These are phyloP conservation scores for Oscheius onirici DNA, from an alignment of 2,888 invertebrate genomes.

Conservation along the genomic window DNA sequence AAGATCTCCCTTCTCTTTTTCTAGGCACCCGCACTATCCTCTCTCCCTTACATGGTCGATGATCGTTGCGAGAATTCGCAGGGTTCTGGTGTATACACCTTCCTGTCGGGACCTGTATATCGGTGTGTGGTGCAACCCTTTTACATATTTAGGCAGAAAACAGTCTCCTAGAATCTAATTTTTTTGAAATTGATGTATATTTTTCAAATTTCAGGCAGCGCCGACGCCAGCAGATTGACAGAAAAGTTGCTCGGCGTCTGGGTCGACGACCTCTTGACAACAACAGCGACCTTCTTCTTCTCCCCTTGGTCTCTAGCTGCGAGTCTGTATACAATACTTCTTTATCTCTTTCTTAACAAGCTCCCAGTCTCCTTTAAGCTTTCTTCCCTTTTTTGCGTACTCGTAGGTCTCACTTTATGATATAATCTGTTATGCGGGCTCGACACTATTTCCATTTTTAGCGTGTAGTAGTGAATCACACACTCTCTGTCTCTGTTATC, in stretches of 20 bases:
- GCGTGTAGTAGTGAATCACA: conserved; percentile 11
- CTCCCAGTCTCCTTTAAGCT: neutral
- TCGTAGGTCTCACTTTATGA: conserved; percentile 12
- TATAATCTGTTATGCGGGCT: conserved; percentile 4
- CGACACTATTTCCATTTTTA: neutral
- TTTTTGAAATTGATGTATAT: neutral
- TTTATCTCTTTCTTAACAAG: neutral
- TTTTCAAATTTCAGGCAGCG: conserved; percentile 18
- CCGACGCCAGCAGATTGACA: conserved; percentile 16
- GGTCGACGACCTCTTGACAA: conserved; percentile 5
- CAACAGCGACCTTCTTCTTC: neutral
- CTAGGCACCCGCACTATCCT: conserved; percentile 30
- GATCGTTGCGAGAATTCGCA: neutral
- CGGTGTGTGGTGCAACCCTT: conserved; percentile 30
- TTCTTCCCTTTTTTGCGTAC: neutral
- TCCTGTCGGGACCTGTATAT: conserved; percentile 29
- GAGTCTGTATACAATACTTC: neutral
- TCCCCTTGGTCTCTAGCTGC: conserved; percentile 11
- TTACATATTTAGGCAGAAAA: neutral
- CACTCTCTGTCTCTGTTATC: neutral
- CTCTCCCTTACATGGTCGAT: conserved; percentile 23
- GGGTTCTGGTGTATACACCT: conserved; percentile 17
- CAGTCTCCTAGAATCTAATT: neutral
- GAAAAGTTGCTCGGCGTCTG: neutral
- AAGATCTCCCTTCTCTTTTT: conserved; percentile 18